Base-by-base conservation (phyloP, 2,888 invertebrate species). In the Plagodis dolabraria region DNA sequence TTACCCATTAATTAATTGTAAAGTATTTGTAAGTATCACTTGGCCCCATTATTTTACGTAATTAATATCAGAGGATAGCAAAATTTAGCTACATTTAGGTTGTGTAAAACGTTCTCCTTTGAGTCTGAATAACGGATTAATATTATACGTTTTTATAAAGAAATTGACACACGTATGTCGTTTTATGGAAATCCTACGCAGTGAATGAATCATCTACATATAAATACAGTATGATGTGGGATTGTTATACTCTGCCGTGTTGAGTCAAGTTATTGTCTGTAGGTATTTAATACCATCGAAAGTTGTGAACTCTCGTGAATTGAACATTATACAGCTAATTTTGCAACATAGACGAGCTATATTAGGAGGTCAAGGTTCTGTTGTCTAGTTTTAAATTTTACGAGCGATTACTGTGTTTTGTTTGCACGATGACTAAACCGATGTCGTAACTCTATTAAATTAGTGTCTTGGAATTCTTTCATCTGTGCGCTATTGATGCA, bases 241-340 rank as follows among this genome's bases (percentile, higher is more conserved):
- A 52, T 55, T 64, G 56, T 47, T 53, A 7, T 42, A 52, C 63
- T 57, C 63, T 67, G 53, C 22, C 22, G 22, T 22, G 22, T 68
- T 74, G 74, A 72, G 68, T 75, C 75, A 68, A 71, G 69, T 75
- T 71, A 73, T 68, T 68, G 59, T 73, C 66, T 69, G 68, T 63
- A 67, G 44, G 47, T 55, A 47, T 51, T 49, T 48, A 53, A 40
- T 46, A 40, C 10, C 63, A 67, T 66, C 57, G 57, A 68, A 69
- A 63, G 59, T 58, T 66, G 66, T 71, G 65, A 67, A 70, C 68
- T 66, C 33, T 38, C 53, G n/a, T 46, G 57, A 63, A 60, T 65
- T 66, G 57, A 67, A 67, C 63, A 62, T 48, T 56, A 22, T 22
- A 47, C 51, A 55, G 57, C 56, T 69, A 60, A 58, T 65, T 63